Evolutionary conservation across 2,888 invertebrate genomes (phyloP).

Genomic region (Drosophila cognata): DNA sequence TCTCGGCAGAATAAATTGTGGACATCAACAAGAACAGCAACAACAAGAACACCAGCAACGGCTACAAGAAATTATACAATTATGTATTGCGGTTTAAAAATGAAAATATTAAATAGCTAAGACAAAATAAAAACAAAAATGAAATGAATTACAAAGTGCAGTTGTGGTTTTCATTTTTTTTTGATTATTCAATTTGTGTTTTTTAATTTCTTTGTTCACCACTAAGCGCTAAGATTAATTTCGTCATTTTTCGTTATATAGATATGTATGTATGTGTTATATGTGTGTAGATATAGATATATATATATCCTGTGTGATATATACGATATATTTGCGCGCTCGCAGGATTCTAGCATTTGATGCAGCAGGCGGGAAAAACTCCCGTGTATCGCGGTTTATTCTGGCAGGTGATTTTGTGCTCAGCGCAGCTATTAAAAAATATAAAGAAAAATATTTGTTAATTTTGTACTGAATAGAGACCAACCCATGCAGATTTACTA

Average conservation of each 20-base stretch:
- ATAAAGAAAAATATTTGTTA: background rate
- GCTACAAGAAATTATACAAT: slow-evolving; percentile 5
- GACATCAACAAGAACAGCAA: background rate
- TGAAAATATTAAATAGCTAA: slow-evolving; percentile 43
- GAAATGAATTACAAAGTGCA: slow-evolving; percentile 1
- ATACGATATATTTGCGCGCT: background rate
- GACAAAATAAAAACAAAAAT: slow-evolving; percentile 17
- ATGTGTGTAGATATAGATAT: background rate
- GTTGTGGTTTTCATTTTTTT: background rate
- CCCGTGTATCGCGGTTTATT: slow-evolving; percentile 81
- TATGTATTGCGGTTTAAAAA: slow-evolving; percentile 11
- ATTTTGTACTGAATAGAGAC: background rate
- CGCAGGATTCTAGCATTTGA: slow-evolving; percentile 69
- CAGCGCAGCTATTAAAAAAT: slow-evolving; percentile 61
- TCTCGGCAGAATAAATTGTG: background rate
- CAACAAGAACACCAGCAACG: slow-evolving; percentile 4
- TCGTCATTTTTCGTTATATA: slow-evolving; percentile 2
- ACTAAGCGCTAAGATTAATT: slow-evolving; percentile 1
- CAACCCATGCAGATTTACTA: background rate
- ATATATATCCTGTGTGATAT: background rate
- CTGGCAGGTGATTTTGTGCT: slow-evolving; percentile 71
- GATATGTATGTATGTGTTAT: background rate
- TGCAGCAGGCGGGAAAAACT: slow-evolving; percentile 82
- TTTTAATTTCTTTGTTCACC: background rate
- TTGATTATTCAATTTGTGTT: slow-evolving; percentile 6